Evolutionary conservation across 2,797 vertebrate species (phyloP), one percentile per base, ranked within the genome.

Genomic region (Megalops cyprinoides): DNA sequence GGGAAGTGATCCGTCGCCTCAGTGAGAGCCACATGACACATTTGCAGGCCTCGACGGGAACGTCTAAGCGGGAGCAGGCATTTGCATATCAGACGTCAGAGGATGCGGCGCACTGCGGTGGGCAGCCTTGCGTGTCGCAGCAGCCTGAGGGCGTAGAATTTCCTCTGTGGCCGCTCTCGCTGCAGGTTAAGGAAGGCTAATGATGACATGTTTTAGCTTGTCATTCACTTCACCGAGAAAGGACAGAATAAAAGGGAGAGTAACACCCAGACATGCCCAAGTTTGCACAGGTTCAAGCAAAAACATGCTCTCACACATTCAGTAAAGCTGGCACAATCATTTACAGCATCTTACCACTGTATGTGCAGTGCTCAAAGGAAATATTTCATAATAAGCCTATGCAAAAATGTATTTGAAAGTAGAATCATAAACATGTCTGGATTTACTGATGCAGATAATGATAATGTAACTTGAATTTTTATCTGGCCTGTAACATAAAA

Each of bases 181-280:
- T 18, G 73, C 14, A 44, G 73, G 73, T 74, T 74, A 44, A 74
- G n/a, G n/a, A n/a, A 31, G 73, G 73, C 73, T 74, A 74, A 74
- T 74, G 73, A 74, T 7, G 48, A 74, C 73, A 74, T 31, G 73
- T n/a, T 51, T 51, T 48, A n/a, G 31, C 46, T 73, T 74, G 73
- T 74, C 73, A 74, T n/a, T 48, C 73, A 48, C 46, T 28, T 74
- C 46, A 18, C n/a, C 25, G 46, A 51, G 49, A 74, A 74, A 48
- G 2, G 18, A 15, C 14, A 6, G 20, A 23, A 23, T 4, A 31
- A 1, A 15, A 37, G 37, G 39, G 1, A 44, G 67, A 23, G 39
- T 71, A 71, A 71, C 39, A 71, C 39, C 39, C 37, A 71, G 67
- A 15, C 67, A n/a, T 71, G 67, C 39, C 67, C 67, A 44, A 18